Conservation (phyloP, 2,113 vertebrate genomes). For the Tetrax tetrax region DNA sequence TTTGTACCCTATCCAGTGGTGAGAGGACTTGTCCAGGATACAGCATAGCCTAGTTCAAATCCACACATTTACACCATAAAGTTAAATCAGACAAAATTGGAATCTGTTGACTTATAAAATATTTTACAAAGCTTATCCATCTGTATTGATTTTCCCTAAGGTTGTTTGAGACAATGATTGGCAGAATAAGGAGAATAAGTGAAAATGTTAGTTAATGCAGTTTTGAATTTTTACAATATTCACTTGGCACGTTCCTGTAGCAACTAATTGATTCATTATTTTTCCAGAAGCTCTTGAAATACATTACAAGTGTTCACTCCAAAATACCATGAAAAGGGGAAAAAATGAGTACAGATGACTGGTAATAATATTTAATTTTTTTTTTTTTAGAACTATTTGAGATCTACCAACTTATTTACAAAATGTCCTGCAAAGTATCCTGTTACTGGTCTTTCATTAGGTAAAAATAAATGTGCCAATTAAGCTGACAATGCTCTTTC, state of each 20-base stretch:
- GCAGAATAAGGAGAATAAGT: neutral
- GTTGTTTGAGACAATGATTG: neutral
- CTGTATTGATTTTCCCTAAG: neutral
- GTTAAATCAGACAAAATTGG: neutral
- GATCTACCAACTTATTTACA: neutral
- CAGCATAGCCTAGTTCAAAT: neutral
- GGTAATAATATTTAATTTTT: neutral
- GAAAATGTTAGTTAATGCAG: neutral
- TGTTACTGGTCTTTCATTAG: neutral
- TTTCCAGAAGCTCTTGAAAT: neutral
- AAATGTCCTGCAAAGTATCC: neutral
- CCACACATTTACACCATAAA: neutral
- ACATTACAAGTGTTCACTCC: neutral
- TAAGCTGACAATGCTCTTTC: neutral
- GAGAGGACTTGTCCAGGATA: neutral
- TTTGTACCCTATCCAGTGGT: neutral
- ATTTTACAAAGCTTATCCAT: neutral
- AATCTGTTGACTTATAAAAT: neutral
- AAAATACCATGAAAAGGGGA: neutral
- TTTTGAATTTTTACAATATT: neutral
- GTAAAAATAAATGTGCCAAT: neutral
- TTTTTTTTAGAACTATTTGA: neutral
- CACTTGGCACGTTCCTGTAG: neutral
- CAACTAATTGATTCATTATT: neutral
- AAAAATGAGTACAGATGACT: neutral